Evolutionary conservation across 2,888 invertebrate genomes (phyloP), one percentile per base, ranked within the genome.

Genomic region (Teleogryllus oceanicus): DNA sequence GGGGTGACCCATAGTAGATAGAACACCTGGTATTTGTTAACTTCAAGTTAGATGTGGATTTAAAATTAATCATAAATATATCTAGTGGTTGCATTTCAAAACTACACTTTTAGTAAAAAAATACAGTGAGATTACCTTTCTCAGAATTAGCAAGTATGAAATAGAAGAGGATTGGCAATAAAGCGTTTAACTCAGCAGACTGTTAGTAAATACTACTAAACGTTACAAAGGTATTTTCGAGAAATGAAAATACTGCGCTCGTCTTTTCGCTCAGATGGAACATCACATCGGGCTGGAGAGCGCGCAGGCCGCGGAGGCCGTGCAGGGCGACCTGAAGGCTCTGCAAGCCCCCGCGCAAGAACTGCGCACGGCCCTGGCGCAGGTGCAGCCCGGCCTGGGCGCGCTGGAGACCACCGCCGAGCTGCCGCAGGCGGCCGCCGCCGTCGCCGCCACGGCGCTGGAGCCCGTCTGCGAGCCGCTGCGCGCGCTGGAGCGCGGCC

Each of bases 261-360:
- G 37, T 13, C 50, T 49, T 37, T 50, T 81, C 13, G 77, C 78
- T 12, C 76, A 78, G 50, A 78, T 83, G 11, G 81, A 82, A 49
- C 79, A 82, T 21, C 80, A 79, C 20, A 24, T 80, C 11, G 20
- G 51, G 13, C 11, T 82, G 49, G 83, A 81, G 49, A 74, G 78
- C 20, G 76, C 24, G 12, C 37, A 74, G 37, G 80, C 49, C 8
- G 21, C 80, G 21, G 49, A 77, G 10, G 37, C 78, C 12, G 78
- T 78, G 75, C 74, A 76, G 49, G 77, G 51, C 24, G 49, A 24
- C 21, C 51, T 77, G 10, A 21, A 76, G 3, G 62, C 79, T 62
- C 49, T 82, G 24, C 75, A 80, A 50, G 79, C 80, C 12, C 76
- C 79, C 8, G 78, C 81, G 12, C 74, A 78, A 18, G 16, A 62